Base-by-base conservation (phyloP, 2,888 invertebrate genomes). In the Branchellion lobata region DNA sequence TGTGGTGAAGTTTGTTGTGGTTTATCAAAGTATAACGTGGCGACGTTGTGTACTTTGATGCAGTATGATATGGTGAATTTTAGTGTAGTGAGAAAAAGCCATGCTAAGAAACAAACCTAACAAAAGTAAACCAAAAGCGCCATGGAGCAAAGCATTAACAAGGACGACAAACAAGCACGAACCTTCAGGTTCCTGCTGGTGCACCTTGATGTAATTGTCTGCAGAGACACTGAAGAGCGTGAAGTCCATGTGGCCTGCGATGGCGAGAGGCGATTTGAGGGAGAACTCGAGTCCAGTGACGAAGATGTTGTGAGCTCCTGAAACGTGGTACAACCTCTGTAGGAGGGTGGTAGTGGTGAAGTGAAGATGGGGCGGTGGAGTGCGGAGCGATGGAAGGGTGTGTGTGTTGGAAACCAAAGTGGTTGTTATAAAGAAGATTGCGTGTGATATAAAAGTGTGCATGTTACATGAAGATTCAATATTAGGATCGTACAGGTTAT, bases 251-350 rank as follows among this genome's bases (percentile, higher is more conserved):
- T 88, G 84, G 90, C 86, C 87, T 51, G 85, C 86, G n/a, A 88
- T 83, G 11, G 84, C 82, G 27, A 83, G 83, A 24, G 85, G 84
- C 1, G 85, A 84, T 36, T 85, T 82, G 0, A 95, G 94, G 84
- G 97, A 89, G 89, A 99, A 98, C 89, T 94, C 93, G 84, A 99
- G 89, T 18, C 96, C 96, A 77, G 98, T 98, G 82, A 99, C 94
- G 90, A 99, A 99, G 92, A 96, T 95, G 85, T 92, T 93, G 90
- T 98, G 97, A 82, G 94, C 94, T 85, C 91, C 91, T 83, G 91
- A 90, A 86, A 96, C 92, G 88, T 93, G 92, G 84, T 95, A 90
- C 82, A 94, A 91, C 84, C 92, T 91, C 93, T 94, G 88, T 1
- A 51, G 29, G 73, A 5, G 40, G 40, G 40, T 40, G 40, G 40